Percentiles rank a stretch among this genome's conserved stretches.
These are phyloP conservation scores for Ptychobarbus kaznakovi DNA, from an alignment of 2,797 vertebrate genomes.

Conservation along the genomic window DNA sequence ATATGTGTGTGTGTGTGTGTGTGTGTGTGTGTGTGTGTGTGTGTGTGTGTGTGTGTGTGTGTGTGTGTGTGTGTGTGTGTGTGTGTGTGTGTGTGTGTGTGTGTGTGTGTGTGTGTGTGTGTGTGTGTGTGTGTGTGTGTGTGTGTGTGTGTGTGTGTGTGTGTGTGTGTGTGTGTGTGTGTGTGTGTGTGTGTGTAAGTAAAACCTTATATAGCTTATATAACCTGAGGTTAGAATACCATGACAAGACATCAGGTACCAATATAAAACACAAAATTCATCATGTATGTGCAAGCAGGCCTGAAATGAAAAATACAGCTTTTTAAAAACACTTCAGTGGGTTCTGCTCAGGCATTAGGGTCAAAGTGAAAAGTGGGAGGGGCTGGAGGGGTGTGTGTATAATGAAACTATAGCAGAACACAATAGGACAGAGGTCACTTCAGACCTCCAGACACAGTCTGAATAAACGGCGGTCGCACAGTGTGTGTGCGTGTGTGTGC, in stretches of 20 bases:
- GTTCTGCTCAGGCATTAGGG: background rate
- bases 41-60: background rate
- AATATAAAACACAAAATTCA: background rate
- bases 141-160: background rate
- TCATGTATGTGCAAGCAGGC: background rate
- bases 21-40: too few relatives aligned
- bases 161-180: background rate
- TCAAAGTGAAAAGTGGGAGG: conserved; percentile 22
- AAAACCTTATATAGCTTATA: background rate
- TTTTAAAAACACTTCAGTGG: background rate
- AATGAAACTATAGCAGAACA: conserved; percentile 43
- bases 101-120: background rate
- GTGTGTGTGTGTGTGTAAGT: background rate
- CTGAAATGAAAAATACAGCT: background rate
- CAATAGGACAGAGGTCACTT: conserved; percentile 33
- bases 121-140: background rate
- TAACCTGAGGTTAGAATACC: background rate
- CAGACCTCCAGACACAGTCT: conserved; percentile 26
- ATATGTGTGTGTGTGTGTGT: background rate
- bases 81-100: background rate
- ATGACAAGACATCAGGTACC: background rate
- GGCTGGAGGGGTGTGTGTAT: conserved; percentile 23
- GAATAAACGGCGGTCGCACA: conserved; percentile 4
- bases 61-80: background rate
- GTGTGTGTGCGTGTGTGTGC: conserved; percentile 5